A percentile compares a stretch with the other conserved stretches of the same genome.
Evolutionary conservation across 2,888 invertebrate species (phyloP).

Genomic region (Embidobia sp.): DNA sequence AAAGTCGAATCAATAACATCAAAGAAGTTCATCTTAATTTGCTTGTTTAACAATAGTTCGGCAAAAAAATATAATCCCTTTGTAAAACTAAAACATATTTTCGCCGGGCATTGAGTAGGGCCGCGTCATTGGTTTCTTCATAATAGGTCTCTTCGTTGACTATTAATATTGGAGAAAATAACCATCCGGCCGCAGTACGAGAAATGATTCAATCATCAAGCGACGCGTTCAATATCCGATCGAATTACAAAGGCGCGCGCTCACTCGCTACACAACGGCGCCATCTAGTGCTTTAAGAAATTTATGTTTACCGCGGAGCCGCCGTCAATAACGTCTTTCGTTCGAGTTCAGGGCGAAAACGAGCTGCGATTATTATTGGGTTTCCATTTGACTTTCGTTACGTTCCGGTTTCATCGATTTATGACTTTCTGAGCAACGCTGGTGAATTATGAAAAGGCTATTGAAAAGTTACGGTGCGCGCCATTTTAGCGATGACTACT

Average conservation of each 20-base stretch:
- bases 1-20: not conserved
- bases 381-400: conserved; percentile 77
- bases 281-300: conserved; percentile 49
- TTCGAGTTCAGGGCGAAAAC: conserved; percentile 25
- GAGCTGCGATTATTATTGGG: conserved; percentile 77
- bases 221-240: conserved; percentile 58
- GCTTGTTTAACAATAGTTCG: not conserved
- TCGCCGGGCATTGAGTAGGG: conserved; percentile 1
- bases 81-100: conserved; percentile 9
- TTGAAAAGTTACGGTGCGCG: conserved; percentile 15
- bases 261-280: conserved; percentile 60
- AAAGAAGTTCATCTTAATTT: not conserved
- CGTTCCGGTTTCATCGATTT: conserved; percentile 45
- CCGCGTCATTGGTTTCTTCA: conserved; percentile 18
- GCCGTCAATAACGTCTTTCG: conserved; percentile 52
- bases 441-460: conserved; percentile 17
- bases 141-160: conserved; percentile 19
- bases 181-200: conserved; percentile 47
- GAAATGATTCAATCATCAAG: conserved; percentile 64
- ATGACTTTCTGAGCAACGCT: conserved; percentile 54
- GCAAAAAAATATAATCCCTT: not conserved
- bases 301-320: conserved; percentile 68
- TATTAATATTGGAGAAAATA: conserved; percentile 54
- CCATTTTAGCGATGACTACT: conserved; percentile 2
- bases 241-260: conserved; percentile 47